Percentiles rank a stretch among this genome's conserved stretches.
These are phyloP conservation scores for Epistrophella euchroma DNA, from an alignment of 2,888 invertebrate genomes.

Conservation along the genomic window DNA sequence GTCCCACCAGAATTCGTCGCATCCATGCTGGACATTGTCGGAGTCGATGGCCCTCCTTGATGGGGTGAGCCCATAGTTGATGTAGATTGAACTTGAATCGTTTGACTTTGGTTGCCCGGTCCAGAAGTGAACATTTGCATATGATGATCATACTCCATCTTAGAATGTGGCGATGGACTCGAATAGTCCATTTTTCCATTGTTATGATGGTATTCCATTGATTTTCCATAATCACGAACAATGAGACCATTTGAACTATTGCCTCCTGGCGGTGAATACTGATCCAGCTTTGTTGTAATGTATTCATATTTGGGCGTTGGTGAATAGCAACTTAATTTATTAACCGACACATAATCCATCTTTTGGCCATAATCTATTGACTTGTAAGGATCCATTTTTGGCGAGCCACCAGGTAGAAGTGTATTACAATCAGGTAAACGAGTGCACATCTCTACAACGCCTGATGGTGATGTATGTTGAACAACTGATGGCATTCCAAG, in stretches of 20 bases:
- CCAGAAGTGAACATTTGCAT: constrained; percentile 81
- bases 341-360: constrained; percentile 80
- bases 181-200: constrained; percentile 81
- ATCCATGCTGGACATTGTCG: constrained; percentile 75
- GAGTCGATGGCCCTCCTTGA: constrained; percentile 61
- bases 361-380: constrained; percentile 81
- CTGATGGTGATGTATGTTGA: constrained; percentile 76
- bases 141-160: constrained; percentile 81
- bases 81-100: constrained; percentile 70
- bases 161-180: constrained; percentile 78
- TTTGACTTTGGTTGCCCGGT: constrained; percentile 77
- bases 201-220: constrained; percentile 77
- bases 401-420: constrained; percentile 82
- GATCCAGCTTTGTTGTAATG: constrained; percentile 80
- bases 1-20: constrained; percentile 55
- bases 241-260: constrained; percentile 76
- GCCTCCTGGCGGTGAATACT: constrained; percentile 79
- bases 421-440: constrained; percentile 83
- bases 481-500: constrained; percentile 85
- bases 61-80: constrained; percentile 62
- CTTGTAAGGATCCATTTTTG: constrained; percentile 82
- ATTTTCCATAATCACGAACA: constrained; percentile 67
- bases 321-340: constrained; percentile 83
- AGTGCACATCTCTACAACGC: constrained; percentile 79
- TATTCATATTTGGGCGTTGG: constrained; percentile 84